Base-by-base conservation (phyloP, 2,797 vertebrate species). In the Falco berigora region DNA sequence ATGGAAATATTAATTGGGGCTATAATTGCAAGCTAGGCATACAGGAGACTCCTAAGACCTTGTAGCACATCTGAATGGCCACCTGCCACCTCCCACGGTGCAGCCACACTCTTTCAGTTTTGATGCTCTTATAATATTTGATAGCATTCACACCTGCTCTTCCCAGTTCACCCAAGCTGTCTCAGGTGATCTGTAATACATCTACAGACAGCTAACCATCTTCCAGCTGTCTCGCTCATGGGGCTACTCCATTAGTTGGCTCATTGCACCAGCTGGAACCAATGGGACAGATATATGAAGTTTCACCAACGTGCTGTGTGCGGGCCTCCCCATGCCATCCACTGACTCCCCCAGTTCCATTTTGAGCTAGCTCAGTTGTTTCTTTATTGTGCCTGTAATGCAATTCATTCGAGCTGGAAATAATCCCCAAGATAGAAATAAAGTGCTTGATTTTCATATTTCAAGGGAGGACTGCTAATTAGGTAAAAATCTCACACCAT, bases 381-480 rank as follows among this genome's bases (percentile, higher is more conserved):
- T 91, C 77, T 82, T 93, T 90, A 81, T 81, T 95, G 56, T 91
- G 69, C 58, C 64, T 92, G 12, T 88, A 94, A 86, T 38, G 38
- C 63, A 67, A 85, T 94, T 93, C 53, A 68, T 90, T 92, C 50
- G 74, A 89, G 71, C 40, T 46, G 46, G 52, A 92, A 93, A 88
- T 82, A 96, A 90, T 95, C 52, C 94, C 88, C 77, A 89, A 74
- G 52, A 80, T 40, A 82, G 80, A 95, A 95, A 88, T 92, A 79
- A 95, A 88, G 53, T 32, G n/a, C 77, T 95, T 89, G 78, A 86
- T 77, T 94, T 88, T 67, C 59, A 49, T n/a, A 56, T 94, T 94
- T 88, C 91, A 94, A 90, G 88, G 67, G 86, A 95, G 19, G 52
- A 49, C 28, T 95, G 88, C 67, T 96, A 93, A 96, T 96, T 96